phyloP scores from a whole-genome alignment of 2,888 invertebrate species.

The Amphipyra tragopoginis region DNA sequence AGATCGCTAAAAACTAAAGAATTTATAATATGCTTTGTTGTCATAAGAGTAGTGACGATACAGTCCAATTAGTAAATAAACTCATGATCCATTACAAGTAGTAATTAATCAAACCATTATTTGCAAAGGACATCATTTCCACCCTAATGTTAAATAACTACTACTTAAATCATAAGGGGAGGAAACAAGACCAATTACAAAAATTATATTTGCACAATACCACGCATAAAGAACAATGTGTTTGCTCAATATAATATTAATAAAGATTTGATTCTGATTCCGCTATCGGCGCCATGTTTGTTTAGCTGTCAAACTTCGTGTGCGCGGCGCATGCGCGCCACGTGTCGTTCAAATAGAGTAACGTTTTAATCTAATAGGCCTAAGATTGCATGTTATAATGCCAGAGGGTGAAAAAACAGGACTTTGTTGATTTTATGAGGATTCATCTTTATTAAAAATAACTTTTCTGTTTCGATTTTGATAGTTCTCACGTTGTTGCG shows the following conservation, averaged over 20 bases:
- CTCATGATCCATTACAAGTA: conserved; percentile 19
- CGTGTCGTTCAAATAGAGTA: conserved; percentile 74
- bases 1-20: too few relatives aligned
- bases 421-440: conserved; percentile 60
- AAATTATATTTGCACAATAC: conserved; percentile 84
- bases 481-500: conserved; percentile 60
- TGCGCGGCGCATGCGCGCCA: conserved; percentile 76
- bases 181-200: conserved; percentile 80
- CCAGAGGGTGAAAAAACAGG: conserved; percentile 66
- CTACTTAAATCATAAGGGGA: conserved; percentile 70
- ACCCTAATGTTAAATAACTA: conserved; percentile 70
- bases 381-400: conserved; percentile 66
- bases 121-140: conserved; percentile 68
- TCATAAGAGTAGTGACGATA: too few relatives aligned
- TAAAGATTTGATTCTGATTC: conserved; percentile 82
- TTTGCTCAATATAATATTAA: conserved; percentile 84
- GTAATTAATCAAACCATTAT: conserved; percentile 57
- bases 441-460: conserved; percentile 72
- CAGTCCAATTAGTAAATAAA: neutral
- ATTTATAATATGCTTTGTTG: too few relatives aligned
- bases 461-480: conserved; percentile 58
- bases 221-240: conserved; percentile 77
- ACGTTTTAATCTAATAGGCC: conserved; percentile 81
- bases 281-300: conserved; percentile 85
- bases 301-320: conserved; percentile 83